A percentile compares a stretch with the other conserved stretches of the same genome.
Evolutionary conservation across 2,797 vertebrate species (phyloP).

Genomic region (Pagetopsis macropterus): DNA sequence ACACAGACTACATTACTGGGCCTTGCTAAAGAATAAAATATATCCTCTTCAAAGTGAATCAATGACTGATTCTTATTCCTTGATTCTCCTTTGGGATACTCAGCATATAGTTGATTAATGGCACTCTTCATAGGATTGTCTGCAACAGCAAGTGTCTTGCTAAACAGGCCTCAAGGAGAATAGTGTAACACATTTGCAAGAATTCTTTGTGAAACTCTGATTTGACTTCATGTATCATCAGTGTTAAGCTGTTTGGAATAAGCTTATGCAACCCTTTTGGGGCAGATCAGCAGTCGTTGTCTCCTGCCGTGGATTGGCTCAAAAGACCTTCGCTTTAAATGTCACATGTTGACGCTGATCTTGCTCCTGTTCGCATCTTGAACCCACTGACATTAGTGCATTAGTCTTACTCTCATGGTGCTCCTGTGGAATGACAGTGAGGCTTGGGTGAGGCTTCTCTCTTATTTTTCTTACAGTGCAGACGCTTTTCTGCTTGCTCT

Average conservation of each 20-base stretch:
- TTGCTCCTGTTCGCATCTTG: not conserved
- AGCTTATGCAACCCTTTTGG: not conserved
- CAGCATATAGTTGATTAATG: constrained; percentile 40
- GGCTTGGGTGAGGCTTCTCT: not conserved
- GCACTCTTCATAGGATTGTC: constrained; percentile 10
- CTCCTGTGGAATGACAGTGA: constrained; percentile 6
- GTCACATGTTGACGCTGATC: not conserved
- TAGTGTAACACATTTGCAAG: not conserved
- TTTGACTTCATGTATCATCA: not conserved
- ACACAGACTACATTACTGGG: constrained; percentile 27
- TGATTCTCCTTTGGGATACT: constrained; percentile 38
- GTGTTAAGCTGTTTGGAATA: not conserved
- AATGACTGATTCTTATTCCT: constrained; percentile 25
- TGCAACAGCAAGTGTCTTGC: constrained; percentile 7
- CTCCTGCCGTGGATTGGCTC: constrained; percentile 10
- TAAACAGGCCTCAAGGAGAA: constrained; percentile 18
- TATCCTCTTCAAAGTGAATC: constrained; percentile 53
- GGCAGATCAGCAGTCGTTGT: constrained; percentile 14
- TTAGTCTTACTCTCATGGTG: not conserved
- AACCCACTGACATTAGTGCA: constrained; percentile 5
- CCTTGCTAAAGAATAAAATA: constrained; percentile 34
- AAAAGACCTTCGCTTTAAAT: constrained; percentile 17
- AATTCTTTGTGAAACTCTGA: too few species aligned
- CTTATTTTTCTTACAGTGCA: too few species aligned
- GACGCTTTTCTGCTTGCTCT: too few species aligned